phyloP scores from a whole-genome alignment of 1,140 invertebrate species.

The Panonychus citri region DNA sequence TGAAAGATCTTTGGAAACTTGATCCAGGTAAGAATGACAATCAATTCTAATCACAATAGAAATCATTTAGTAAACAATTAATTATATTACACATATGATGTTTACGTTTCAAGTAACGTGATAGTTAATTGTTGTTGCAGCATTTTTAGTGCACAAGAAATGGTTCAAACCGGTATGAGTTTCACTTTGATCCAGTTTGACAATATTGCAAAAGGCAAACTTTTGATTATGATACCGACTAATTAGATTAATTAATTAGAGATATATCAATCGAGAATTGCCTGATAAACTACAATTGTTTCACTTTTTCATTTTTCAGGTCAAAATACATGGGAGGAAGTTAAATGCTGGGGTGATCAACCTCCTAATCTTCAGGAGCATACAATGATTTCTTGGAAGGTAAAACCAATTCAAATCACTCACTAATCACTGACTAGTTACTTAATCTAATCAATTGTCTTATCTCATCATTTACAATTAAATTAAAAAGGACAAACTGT shows the following conservation, averaged over 20 bases:
- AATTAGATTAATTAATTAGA: too few relatives aligned
- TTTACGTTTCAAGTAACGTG: too few relatives aligned
- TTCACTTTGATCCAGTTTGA: too few relatives aligned
- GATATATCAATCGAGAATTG: too few relatives aligned
- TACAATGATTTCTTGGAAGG: constrained; percentile 39
- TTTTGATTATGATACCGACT: too few relatives aligned
- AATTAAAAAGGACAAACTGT: constrained; percentile 28
- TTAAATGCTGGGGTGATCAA: constrained; percentile 31
- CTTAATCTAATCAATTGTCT: background rate
- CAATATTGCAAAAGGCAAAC: too few relatives aligned
- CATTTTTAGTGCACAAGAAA: background rate
- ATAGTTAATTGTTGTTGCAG: too few relatives aligned
- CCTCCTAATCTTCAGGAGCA: constrained; percentile 62
- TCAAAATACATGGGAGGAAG: constrained; percentile 23
- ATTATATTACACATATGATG: too few relatives aligned
- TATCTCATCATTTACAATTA: background rate
- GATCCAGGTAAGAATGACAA: constrained; percentile 41
- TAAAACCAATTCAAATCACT: constrained; percentile 7
- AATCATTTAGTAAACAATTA: too few relatives aligned
- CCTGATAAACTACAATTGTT: too few relatives aligned
- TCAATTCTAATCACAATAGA: background rate
- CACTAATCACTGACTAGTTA: too few relatives aligned
- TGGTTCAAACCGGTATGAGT: too few relatives aligned
- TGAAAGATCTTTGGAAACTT: constrained; percentile 64
- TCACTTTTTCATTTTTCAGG: constrained; percentile 16